Evolutionary conservation across 2,888 invertebrate species (phyloP).

Genomic region (Chouioia cunea): DNA sequence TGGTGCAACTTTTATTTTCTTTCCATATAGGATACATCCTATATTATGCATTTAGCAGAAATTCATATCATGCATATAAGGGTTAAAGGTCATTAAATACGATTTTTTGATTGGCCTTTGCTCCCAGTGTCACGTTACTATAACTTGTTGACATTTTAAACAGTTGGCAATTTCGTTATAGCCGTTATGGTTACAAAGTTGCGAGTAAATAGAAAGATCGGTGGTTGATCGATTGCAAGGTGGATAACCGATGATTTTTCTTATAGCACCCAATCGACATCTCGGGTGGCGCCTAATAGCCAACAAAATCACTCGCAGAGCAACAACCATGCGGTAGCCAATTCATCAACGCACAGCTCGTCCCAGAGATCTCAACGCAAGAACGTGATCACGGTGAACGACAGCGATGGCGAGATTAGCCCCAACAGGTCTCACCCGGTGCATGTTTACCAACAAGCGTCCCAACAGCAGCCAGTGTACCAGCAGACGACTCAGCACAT

Average conservation of each 20-base stretch:
- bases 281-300: slow-evolving; percentile 60
- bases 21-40: no score
- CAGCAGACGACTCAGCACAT: slow-evolving; percentile 67
- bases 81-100: no score
- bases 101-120: no score
- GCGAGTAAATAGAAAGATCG: no score
- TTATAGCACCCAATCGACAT: slow-evolving; percentile 63
- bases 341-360: slow-evolving; percentile 28
- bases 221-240: no score
- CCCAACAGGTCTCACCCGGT: slow-evolving; percentile 70
- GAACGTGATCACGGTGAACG: slow-evolving; percentile 82
- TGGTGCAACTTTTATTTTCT: no score
- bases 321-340: slow-evolving; percentile 47
- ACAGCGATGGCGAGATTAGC: slow-evolving; percentile 80
- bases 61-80: no score
- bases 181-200: no score
- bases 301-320: slow-evolving; percentile 46
- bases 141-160: no score
- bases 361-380: slow-evolving; percentile 71
- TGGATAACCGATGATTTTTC: not conserved
- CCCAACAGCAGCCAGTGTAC: slow-evolving; percentile 61
- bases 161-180: no score
- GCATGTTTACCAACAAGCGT: slow-evolving; percentile 58
- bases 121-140: no score
- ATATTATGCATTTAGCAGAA: no score